Evolutionary conservation across 2,113 vertebrate species (phyloP).

Genomic region (Zapornia atra): DNA sequence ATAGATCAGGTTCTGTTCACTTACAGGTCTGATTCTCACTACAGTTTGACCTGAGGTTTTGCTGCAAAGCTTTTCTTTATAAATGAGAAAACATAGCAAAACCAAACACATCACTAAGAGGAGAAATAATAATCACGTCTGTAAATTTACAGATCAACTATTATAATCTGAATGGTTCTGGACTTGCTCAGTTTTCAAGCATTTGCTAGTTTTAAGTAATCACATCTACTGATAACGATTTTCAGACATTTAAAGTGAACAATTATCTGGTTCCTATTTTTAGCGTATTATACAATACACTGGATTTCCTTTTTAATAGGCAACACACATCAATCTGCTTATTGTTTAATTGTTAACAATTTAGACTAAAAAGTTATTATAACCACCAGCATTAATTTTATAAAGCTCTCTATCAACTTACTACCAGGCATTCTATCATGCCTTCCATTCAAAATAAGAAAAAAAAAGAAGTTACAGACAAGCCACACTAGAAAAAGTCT

Average conservation of each 20-base stretch:
- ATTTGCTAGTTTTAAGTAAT: not conserved
- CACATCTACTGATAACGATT: not conserved
- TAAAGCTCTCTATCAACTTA: not conserved
- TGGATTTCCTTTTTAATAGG: not conserved
- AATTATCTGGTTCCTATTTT: not conserved
- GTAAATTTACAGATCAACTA: not conserved
- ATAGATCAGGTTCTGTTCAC: slow-evolving; percentile 19
- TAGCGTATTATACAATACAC: not conserved
- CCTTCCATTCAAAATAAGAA: not conserved
- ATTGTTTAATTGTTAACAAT: not conserved
- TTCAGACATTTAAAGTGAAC: not conserved
- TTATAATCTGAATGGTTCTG: not conserved
- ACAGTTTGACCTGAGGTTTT: not conserved
- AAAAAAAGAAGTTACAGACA: not conserved
- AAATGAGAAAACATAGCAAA: not conserved
- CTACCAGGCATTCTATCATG: not conserved
- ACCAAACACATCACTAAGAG: not conserved
- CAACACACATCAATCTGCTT: not conserved
- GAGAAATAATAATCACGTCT: not conserved
- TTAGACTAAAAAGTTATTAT: not conserved
- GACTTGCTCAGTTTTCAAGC: not conserved
- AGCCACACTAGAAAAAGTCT: not conserved
- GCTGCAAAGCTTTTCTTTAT: not conserved
- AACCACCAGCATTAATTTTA: not conserved
- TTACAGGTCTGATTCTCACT: not conserved